These are phyloP conservation scores for Nyctibius bracteatus DNA, from an alignment of 2,113 vertebrate species.

Conservation along the genomic window DNA sequence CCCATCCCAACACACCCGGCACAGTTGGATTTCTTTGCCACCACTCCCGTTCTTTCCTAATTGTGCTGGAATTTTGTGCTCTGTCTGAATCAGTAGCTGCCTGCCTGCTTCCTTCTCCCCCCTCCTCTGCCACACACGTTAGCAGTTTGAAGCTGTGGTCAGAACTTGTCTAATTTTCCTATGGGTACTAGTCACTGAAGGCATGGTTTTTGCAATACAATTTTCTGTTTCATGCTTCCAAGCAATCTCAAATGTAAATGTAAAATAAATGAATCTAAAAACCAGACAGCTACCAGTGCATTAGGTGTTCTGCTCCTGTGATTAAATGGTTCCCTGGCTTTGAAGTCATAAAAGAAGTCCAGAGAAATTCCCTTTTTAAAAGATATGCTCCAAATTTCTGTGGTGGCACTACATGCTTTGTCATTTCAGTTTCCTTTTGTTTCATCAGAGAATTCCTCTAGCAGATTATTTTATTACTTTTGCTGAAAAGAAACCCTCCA, in stretches of 20 bases:
- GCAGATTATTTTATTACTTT: background rate
- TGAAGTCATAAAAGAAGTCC: background rate
- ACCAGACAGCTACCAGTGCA: background rate
- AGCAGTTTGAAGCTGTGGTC: background rate
- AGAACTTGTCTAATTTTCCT: background rate
- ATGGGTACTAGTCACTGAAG: background rate
- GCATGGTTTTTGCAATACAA: fast-evolving
- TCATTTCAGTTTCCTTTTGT: background rate
- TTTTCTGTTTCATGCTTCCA: background rate
- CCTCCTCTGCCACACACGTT: background rate
- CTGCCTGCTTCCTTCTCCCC: background rate
- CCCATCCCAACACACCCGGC: background rate
- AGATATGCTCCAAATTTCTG: background rate
- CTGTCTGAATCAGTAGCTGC: background rate
- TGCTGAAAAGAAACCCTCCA: background rate
- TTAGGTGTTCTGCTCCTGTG: background rate
- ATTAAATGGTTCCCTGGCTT: background rate
- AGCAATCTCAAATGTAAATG: background rate
- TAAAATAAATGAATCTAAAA: background rate
- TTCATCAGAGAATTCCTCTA: background rate
- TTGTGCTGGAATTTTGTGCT: background rate
- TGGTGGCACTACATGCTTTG: background rate
- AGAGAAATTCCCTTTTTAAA: background rate
- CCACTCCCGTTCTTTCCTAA: background rate
- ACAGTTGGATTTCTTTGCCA: background rate